Base-by-base conservation (phyloP, 2,797 vertebrate species). In the Pipistrellus kuhlii region DNA sequence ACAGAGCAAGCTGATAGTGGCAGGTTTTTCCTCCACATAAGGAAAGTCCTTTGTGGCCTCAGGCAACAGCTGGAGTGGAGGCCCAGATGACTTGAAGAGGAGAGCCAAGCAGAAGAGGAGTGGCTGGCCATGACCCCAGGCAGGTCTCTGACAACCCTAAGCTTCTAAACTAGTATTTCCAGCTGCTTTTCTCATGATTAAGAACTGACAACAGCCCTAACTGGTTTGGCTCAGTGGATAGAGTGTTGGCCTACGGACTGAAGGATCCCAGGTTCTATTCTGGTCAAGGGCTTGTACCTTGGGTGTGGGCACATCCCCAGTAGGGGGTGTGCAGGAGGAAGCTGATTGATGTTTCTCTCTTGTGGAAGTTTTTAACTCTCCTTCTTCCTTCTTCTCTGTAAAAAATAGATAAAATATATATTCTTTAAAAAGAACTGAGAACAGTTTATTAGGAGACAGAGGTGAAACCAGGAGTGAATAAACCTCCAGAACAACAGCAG, bases 21-120 rank as follows among this genome's bases (percentile, higher is more conserved):
- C 27, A 80, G 35, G 21, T 35, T 93, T 69, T 77, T 15, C 72
- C 32, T 92, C 62, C 32, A 91, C 62, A n/a, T 35, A 75, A 91
- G 48, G 44, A 64, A 44, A 94, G 55, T 4, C 3, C 7, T 86
- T 66, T 41, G n/a, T 81, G 38, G 18, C 53, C 75, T 84, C 57
- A 44, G 62, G 32, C 14, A 30, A 59, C 3, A 12, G 1, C 4
- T 23, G 86, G 18, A 41, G 25, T 11, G 44, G 44, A 82, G 51
- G 15, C 27, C 68, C 20, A 32, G 30, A 35, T 2, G 6, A 15
- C 23, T 32, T 68, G 62, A 90, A 27, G n/a, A n/a, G 14, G 14
- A 91, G 23, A 64, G n/a, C 48, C 21, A 44, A 66, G 8, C 8
- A 6, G 57, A 64, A 21, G 27, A 81, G 66, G 18, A 38, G 8